Percentiles rank a stretch among this genome's conserved stretches.
Conservation (phyloP, 2,113 vertebrate genomes). For the Syngnathus scovelli region DNA sequence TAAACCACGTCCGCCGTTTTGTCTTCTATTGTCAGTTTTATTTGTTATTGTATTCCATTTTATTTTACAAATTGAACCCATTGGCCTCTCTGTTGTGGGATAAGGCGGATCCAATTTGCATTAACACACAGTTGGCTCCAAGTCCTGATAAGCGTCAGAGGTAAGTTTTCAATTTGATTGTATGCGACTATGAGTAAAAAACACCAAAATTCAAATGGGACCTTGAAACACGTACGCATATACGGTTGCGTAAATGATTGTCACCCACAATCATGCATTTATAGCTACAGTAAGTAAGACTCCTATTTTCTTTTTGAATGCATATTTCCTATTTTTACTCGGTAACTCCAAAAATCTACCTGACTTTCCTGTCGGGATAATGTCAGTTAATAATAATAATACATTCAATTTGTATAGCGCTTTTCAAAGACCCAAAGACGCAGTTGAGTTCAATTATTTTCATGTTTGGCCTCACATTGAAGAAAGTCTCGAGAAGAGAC, state of each 20-base stretch:
- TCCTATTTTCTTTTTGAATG: neutral
- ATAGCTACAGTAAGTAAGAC: neutral
- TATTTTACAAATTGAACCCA: neutral
- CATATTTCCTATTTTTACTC: neutral
- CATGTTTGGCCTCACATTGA: neutral
- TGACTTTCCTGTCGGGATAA: neutral
- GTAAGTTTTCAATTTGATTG: constrained; percentile 29
- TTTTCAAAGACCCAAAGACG: no score
- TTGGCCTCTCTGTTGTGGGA: neutral
- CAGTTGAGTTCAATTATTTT: constrained; percentile 14
- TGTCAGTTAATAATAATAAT: constrained; percentile 9
- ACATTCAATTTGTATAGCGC: no score
- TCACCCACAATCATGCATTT: neutral
- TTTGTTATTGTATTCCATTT: neutral
- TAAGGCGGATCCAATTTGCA: neutral
- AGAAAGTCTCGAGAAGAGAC: constrained; percentile 16
- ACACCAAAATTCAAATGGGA: neutral
- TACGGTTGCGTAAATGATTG: neutral
- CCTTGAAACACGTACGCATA: neutral
- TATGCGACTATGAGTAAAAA: constrained; percentile 5
- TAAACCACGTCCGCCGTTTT: no score
- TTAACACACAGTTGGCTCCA: neutral
- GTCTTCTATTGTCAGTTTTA: neutral
- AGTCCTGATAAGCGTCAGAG: neutral
- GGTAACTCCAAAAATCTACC: neutral